Evolutionary conservation across 2,888 invertebrate genomes (phyloP).

Genomic region (Drosophila aldrichi): DNA sequence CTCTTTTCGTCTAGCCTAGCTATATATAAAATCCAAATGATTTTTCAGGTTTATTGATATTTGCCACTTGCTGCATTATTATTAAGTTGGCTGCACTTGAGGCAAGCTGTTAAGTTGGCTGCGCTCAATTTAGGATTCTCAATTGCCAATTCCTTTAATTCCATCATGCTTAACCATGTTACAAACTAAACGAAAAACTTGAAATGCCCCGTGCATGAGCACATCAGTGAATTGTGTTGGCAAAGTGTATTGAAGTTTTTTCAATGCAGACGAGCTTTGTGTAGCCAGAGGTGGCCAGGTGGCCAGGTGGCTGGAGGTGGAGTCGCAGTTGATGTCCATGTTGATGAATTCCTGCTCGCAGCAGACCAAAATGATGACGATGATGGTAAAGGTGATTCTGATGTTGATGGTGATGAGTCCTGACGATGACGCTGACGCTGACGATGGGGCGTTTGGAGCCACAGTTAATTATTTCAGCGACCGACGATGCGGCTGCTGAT

Average conservation of each 20-base stretch:
- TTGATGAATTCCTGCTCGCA: conserved; percentile 62
- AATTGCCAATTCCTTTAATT: not conserved
- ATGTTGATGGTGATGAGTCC: conserved; percentile 17
- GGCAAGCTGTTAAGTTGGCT: not conserved
- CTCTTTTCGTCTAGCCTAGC: conserved; percentile 10
- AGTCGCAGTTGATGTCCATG: conserved; percentile 43
- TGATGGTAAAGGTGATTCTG: conserved; percentile 21
- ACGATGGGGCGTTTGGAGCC: conserved; percentile 27
- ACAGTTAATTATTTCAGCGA: conserved; percentile 72
- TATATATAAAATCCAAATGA: not conserved
- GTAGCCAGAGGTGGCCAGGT: conserved; percentile 1
- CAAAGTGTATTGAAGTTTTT: conserved; percentile 54
- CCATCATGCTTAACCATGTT: not conserved
- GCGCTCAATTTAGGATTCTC: not conserved
- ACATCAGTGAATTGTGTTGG: conserved; percentile 9
- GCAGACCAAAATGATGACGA: conserved; percentile 45
- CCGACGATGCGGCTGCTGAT: conserved; percentile 45
- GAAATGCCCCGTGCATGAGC: conserved; percentile 6
- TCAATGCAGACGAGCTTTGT: conserved; percentile 10
- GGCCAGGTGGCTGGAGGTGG: conserved; percentile 1
- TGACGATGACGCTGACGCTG: conserved; percentile 15
- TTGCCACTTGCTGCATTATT: not conserved
- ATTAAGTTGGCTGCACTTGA: conserved; percentile 23
- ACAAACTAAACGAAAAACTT: conserved; percentile 8
- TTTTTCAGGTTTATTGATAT: not conserved